These are phyloP conservation scores for Heteronetta atricapilla DNA, from an alignment of 2,113 vertebrate species.

Conservation along the genomic window DNA sequence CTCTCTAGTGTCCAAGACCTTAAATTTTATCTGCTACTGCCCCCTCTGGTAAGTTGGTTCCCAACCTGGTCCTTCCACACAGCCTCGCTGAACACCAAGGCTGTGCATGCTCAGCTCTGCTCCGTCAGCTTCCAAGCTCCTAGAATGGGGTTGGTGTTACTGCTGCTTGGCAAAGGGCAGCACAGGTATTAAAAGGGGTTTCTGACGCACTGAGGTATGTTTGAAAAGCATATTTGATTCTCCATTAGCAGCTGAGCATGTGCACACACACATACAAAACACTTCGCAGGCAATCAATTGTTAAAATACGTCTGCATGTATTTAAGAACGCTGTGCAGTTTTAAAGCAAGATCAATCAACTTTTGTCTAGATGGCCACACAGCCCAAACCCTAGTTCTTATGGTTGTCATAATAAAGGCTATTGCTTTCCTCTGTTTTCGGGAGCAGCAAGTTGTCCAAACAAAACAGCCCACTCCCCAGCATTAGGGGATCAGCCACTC, in stretches of 20 bases:
- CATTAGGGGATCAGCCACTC: background rate
- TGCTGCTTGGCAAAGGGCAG: conserved; percentile 3
- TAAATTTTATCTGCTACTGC: background rate
- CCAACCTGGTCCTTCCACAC: background rate
- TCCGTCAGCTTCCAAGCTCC: background rate
- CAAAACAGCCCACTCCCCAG: fast-evolving
- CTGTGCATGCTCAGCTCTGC: background rate
- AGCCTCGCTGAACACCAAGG: background rate
- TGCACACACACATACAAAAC: background rate
- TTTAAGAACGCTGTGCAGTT: background rate
- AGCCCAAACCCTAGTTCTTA: background rate
- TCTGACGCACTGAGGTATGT: background rate
- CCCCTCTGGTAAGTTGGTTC: background rate
- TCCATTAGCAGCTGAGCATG: background rate
- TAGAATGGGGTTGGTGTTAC: conserved; percentile 39
- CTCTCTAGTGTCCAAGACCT: background rate
- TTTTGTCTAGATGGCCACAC: background rate
- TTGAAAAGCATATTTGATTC: background rate
- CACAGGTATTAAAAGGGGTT: background rate
- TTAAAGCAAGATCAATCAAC: background rate
- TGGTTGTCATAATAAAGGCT: background rate
- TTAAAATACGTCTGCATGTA: background rate
- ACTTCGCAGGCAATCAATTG: background rate
- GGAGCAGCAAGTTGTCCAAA: background rate
- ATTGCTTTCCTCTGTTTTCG: background rate